Evolutionary conservation across 2,797 vertebrate species (phyloP).

Genomic region (Acanthiza pusilla): DNA sequence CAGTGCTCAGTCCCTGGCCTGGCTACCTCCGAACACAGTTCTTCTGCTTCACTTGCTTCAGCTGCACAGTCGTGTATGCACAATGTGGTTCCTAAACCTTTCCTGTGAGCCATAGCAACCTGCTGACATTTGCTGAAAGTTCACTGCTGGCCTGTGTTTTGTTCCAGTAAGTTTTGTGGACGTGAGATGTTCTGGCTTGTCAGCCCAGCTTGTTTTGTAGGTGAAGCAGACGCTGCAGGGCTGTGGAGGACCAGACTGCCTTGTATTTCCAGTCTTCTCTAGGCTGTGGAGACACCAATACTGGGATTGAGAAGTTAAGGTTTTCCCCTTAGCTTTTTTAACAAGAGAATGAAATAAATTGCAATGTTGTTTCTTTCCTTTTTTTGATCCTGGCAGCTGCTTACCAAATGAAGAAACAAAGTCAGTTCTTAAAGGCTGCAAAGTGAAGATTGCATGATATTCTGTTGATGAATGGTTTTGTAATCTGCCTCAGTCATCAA

Average conservation of each 20-base stretch:
- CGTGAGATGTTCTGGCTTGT: neutral
- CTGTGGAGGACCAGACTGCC: neutral
- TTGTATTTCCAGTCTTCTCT: neutral
- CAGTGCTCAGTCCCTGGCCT: neutral
- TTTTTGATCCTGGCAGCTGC: neutral
- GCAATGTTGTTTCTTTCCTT: neutral
- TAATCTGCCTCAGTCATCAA: conserved; percentile 9
- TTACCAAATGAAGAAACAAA: neutral
- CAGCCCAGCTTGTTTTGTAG: neutral
- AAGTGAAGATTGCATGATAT: neutral
- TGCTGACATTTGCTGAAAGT: neutral
- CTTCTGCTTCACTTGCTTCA: neutral
- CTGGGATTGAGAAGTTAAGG: neutral
- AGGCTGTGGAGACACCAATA: neutral
- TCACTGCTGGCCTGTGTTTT: neutral
- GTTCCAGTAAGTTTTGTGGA: neutral
- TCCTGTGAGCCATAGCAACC: neutral
- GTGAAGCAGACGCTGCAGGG: neutral
- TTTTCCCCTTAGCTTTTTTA: neutral
- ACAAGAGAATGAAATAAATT: neutral
- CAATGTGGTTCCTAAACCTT: neutral
- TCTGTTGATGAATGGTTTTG: neutral
- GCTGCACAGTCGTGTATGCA: accelerated
- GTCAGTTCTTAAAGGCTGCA: neutral
- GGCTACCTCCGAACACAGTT: neutral